Evolutionary conservation across 2,888 invertebrate genomes (phyloP), one percentile per base, ranked within the genome.

Genomic region (Tetanocera ferruginea): DNA sequence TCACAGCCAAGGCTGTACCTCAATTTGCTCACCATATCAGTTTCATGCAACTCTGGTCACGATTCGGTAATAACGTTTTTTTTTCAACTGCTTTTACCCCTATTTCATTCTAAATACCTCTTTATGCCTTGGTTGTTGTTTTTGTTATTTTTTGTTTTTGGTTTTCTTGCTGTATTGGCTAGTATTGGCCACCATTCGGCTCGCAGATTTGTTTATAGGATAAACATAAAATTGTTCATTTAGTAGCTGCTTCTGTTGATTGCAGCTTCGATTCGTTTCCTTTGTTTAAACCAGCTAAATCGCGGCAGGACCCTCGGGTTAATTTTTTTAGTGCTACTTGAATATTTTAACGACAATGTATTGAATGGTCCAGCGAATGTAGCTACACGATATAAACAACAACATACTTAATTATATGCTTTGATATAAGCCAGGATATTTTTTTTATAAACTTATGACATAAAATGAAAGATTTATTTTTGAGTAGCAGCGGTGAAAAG

Each of bases 1-100:
- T 43, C 43, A 43, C 2, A 43, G 43, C 43, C 43, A 11, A 43
- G 43, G 43, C 43, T 43, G 43, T 43, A 43, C 72, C 62, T 62
- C 81, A 82, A 81, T 81, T 83, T 82, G 80, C 82, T 83, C 80
- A 79, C 82, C 84, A 88, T 88, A 88, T 88, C 89, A 89, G 89
- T 89, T 88, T 88, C 88, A 89, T 88, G 89, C 87, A 88, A 89
- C 88, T 89, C 86, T 85, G 83, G 89, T 88, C 88, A 88, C 88
- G 88, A 88, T 89, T 89, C 85, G 85, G 88, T 88, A 89, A 89
- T 88, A 89, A 87, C 85, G 88, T 87, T 88, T 81, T 86, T 80
- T 81, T 82, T 78, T 81, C 80, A 81, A 81, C 80, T 43, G 51
- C n/a, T 8, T 43, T 28, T 51, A 5, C 25, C 51, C 25, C 25